Evolutionary conservation across 2,797 vertebrate genomes (phyloP), one percentile per base, ranked within the genome.

Genomic region (Dermochelys coriacea): DNA sequence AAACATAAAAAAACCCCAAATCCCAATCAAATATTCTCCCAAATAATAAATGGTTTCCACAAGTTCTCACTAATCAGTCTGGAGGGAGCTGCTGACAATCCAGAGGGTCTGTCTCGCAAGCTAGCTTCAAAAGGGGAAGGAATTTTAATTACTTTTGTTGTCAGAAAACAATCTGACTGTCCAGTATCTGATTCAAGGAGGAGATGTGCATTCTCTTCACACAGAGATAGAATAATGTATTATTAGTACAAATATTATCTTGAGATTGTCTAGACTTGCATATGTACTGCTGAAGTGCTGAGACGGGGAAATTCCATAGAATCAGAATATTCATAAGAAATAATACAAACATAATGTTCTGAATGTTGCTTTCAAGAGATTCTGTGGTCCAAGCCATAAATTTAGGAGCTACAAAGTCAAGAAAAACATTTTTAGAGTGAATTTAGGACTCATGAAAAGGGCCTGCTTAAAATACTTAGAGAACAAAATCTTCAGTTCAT

Each of bases 111-210:
- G 54, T 86, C 61, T 86, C 45, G 59, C 5, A 85, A 94, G 19
- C n/a, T 84, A 94, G 86, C 79, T 95, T 95, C 94, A 93, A 93
- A 97, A 91, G 68, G 85, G 51, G 74, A 79, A 15, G n/a, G 87
- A 84, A 79, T 80, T 93, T 85, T 93, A 87, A 92, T 85, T 86
- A 87, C 93, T 92, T 85, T 74, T 54, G 45, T 89, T 80, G 83
- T 89, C 87, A 93, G 80, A 96, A 95, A 92, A 95, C 84, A 96
- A 96, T 91, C 78, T 23, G 4, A 84, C 80, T 94, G 80, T 85
- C 80, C 59, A 8, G 23, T 5, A 8, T 86, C 86, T 89, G 90
- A 89, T 82, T 94, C 64, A 29, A 45, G 64, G 1, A 80, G 37
- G 45, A 91, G 84, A 86, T 71, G 87, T 6, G n/a, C 3, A 14